Evolutionary conservation across 2,888 invertebrate species (phyloP).

Genomic region (Cheilosia impressa): DNA sequence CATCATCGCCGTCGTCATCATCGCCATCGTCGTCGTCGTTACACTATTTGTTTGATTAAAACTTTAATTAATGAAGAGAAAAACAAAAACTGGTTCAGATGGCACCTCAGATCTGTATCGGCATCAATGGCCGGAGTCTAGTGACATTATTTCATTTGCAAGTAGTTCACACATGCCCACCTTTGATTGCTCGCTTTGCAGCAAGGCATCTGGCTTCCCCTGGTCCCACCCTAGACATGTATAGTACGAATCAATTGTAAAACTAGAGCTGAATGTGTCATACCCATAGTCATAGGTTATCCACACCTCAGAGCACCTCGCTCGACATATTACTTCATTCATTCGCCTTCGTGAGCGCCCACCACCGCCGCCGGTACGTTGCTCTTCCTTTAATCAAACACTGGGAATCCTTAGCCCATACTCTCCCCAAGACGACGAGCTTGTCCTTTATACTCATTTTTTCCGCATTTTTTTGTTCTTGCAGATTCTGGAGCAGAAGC

Average conservation of each 20-base stretch:
- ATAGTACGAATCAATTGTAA: conserved; percentile 25
- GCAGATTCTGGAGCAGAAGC: conserved; percentile 66
- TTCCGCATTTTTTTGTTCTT: conserved; percentile 25
- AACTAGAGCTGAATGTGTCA: conserved; percentile 33
- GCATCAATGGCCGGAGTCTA: conserved; percentile 49
- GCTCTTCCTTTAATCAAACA: conserved; percentile 54
- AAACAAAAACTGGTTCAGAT: conserved; percentile 58
- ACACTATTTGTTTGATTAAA: conserved; percentile 71
- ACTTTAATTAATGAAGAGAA: conserved; percentile 70
- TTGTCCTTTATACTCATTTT: conserved; percentile 56
- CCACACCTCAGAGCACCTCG: conserved; percentile 27
- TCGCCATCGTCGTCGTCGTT: conserved; percentile 18
- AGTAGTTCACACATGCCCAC: conserved; percentile 50
- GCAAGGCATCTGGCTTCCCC: not conserved
- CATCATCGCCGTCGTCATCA: not conserved
- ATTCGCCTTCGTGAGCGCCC: conserved; percentile 16
- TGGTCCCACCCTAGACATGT: not conserved
- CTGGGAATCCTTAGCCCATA: conserved; percentile 8
- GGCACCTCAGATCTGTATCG: conserved; percentile 32
- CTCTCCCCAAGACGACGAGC: conserved; percentile 7
- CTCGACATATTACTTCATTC: conserved; percentile 50
- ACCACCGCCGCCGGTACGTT: not conserved
- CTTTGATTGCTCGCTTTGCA: conserved; percentile 23
- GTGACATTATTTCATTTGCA: conserved; percentile 65
- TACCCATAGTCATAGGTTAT: conserved; percentile 19